Conservation (phyloP, 2,113 vertebrate genomes). For the Hipposideros armiger region DNA sequence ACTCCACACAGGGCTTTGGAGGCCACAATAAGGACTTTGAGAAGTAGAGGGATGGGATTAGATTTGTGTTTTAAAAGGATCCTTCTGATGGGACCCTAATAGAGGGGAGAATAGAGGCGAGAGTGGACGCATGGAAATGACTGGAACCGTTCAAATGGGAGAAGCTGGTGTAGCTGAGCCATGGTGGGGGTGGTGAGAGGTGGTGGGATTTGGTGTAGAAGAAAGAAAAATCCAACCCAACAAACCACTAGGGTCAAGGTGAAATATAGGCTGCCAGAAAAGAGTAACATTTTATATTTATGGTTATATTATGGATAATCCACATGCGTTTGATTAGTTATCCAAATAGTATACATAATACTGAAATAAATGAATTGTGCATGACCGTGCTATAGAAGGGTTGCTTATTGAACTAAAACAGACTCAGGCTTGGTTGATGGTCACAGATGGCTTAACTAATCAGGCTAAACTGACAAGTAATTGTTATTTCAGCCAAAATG, state of each 20-base stretch:
- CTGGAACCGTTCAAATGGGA: background rate
- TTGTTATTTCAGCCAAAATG: background rate
- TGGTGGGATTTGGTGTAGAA: background rate
- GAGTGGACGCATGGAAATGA: background rate
- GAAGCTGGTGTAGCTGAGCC: rapidly evolving
- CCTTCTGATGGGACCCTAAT: background rate
- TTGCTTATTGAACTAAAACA: background rate
- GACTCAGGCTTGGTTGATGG: background rate
- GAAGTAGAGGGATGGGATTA: background rate
- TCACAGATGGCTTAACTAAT: background rate
- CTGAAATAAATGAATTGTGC: background rate
- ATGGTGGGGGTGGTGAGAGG: background rate
- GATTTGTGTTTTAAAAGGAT: background rate
- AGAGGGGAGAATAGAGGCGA: background rate
- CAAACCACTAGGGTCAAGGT: background rate
- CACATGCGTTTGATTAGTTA: background rate
- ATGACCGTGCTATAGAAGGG: background rate
- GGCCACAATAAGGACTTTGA: background rate
- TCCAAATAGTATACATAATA: background rate
- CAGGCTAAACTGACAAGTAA: background rate
- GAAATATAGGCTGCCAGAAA: background rate
- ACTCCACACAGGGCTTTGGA: background rate
- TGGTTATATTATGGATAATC: background rate
- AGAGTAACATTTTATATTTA: background rate
- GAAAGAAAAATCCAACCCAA: background rate